Evolutionary conservation across 1,140 invertebrate genomes (phyloP).

Genomic region (Tetramorium simillimum): DNA sequence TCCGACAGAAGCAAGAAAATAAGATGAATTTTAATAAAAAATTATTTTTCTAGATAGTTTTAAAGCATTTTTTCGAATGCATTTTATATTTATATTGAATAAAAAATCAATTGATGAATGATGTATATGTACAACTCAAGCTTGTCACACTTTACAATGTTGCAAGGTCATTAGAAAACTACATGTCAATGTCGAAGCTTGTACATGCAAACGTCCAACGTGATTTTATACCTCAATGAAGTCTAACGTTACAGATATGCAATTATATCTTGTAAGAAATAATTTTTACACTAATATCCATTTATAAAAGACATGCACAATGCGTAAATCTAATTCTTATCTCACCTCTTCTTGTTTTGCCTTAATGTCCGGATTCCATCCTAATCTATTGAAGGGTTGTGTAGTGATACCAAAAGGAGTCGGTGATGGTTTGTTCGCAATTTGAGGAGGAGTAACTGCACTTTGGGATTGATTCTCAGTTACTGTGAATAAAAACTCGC

Average conservation of each 20-base stretch:
- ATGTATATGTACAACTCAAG: not conserved
- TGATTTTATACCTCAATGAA: slow-evolving; percentile 12
- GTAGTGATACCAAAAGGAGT: slow-evolving; percentile 81
- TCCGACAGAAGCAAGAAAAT: not conserved
- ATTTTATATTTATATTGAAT: not conserved
- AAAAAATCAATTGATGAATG: not conserved
- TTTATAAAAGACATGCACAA: slow-evolving; percentile 16
- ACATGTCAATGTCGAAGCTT: slow-evolving; percentile 4
- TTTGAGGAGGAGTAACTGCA: slow-evolving; percentile 77
- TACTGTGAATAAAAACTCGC: slow-evolving; percentile 80
- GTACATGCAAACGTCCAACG: not conserved
- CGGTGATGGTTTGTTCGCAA: slow-evolving; percentile 79
- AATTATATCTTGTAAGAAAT: slow-evolving; percentile 13
- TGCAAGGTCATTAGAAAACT: not conserved
- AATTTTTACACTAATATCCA: slow-evolving; percentile 1
- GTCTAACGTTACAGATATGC: not conserved
- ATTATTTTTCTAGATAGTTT: not conserved
- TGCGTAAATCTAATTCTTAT: slow-evolving; percentile 28
- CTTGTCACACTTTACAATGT: not conserved
- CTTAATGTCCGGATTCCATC: slow-evolving; percentile 87
- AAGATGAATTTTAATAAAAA: slow-evolving; percentile 14
- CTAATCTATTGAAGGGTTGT: slow-evolving; percentile 84
- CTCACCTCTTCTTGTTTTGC: slow-evolving; percentile 88
- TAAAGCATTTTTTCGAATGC: slow-evolving; percentile 15
- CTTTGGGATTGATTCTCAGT: slow-evolving; percentile 86